These are phyloP conservation scores for Orchesella cincta DNA, from an alignment of 1,140 invertebrate species.

Conservation along the genomic window DNA sequence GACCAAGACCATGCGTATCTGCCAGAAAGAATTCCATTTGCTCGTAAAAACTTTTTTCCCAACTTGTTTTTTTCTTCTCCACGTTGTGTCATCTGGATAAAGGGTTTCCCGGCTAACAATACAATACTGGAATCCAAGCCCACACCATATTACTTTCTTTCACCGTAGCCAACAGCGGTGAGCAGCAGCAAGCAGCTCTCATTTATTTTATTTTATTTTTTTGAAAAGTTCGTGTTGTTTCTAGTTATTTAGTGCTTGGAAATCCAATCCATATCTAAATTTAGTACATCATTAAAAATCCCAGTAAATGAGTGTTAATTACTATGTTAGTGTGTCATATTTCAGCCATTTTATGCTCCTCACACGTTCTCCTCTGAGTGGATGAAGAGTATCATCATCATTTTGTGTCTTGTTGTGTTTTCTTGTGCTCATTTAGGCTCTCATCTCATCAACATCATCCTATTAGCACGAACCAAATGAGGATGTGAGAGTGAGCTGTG, in stretches of 20 bases:
- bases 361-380: background rate
- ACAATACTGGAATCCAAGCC: too few relatives aligned
- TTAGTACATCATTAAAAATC: background rate
- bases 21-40: conserved; percentile 1
- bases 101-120: too few relatives aligned
- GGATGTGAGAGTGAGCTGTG: background rate
- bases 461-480: background rate
- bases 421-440: background rate
- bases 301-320: background rate
- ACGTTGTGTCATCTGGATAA: too few relatives aligned
- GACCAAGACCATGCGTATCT: conserved; percentile 2
- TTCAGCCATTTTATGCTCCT: too few relatives aligned
- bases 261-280: background rate
- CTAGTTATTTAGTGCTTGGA: background rate
- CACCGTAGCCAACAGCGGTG: too few relatives aligned
- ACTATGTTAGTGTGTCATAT: background rate
- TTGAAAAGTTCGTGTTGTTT: background rate
- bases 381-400: background rate
- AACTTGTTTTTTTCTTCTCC: background rate
- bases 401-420: background rate
- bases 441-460: background rate
- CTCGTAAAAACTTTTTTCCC: background rate
- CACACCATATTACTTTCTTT: too few relatives aligned
- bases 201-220: background rate
- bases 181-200: too few relatives aligned